phyloP scores from a whole-genome alignment of 1,140 invertebrate genomes.

The Drosophila tsacasi region DNA sequence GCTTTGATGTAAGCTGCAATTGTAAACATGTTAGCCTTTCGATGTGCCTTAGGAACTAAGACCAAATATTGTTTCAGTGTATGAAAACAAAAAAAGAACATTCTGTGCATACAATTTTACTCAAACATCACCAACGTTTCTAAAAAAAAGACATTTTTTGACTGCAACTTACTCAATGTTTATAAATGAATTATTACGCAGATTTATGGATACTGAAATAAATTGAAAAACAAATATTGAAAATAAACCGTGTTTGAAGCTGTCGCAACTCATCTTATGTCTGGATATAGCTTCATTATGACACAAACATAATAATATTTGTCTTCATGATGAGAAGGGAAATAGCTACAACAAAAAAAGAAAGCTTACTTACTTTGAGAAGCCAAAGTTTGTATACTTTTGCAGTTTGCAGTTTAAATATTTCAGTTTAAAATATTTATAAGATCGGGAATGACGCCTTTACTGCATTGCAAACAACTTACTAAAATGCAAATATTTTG shows the following conservation, averaged over 20 bases:
- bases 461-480: background rate
- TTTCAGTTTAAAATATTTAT: no score
- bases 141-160: background rate
- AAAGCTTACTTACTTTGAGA: no score
- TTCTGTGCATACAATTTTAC: background rate
- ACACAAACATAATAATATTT: no score
- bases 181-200: conserved; percentile 1
- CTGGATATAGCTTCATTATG: background rate
- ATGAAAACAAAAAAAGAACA: background rate
- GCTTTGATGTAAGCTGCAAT: conserved; percentile 4
- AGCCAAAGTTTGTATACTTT: no score
- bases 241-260: background rate
- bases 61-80: conserved; percentile 1
- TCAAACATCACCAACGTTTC: background rate
- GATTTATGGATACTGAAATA: background rate
- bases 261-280: background rate
- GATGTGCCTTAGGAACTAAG: conserved; percentile 5
- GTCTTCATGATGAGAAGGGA: no score
- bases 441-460: no score
- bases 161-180: conserved; percentile 3
- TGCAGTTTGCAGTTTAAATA: no score
- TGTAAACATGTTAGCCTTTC: conserved; percentile 2
- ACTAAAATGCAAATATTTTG: background rate
- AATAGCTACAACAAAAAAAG: no score
- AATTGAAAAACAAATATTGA: background rate